Conservation (phyloP, 2,888 invertebrate species). For the Drosophila birchii region DNA sequence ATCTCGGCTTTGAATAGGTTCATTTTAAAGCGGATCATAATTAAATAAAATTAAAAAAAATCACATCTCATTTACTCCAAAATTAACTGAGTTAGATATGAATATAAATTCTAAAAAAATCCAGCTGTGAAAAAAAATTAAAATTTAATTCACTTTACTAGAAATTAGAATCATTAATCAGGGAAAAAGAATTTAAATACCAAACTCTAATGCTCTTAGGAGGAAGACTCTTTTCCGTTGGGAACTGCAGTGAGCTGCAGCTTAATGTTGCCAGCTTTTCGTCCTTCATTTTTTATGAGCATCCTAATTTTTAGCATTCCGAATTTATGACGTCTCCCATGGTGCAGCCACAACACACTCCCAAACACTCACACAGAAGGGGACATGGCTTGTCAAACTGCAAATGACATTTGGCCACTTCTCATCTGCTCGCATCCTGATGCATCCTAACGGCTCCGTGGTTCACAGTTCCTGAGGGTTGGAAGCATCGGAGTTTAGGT, state of each 20-base stretch:
- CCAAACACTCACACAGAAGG: slow-evolving; percentile 4
- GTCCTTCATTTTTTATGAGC: slow-evolving; percentile 32
- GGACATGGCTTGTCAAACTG: slow-evolving; percentile 63
- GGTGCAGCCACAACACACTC: slow-evolving; percentile 24
- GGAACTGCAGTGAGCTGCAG: neutral
- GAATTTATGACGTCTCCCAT: slow-evolving; percentile 43
- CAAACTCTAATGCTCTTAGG: neutral
- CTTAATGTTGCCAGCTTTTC: slow-evolving; percentile 8
- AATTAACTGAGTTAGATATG: neutral
- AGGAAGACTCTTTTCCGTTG: neutral
- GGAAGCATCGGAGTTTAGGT: slow-evolving; percentile 43
- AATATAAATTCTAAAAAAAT: too few species aligned
- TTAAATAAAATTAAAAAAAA: neutral
- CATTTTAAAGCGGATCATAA: neutral
- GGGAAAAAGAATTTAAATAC: slow-evolving; percentile 4
- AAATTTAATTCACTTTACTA: neutral
- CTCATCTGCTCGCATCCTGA: slow-evolving; percentile 46
- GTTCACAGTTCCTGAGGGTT: slow-evolving; percentile 13
- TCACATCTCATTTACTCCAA: neutral
- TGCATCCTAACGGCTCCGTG: slow-evolving; percentile 29
- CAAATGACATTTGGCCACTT: slow-evolving; percentile 78
- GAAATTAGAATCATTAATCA: neutral
- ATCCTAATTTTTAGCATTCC: slow-evolving; percentile 18
- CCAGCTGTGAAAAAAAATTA: neutral
- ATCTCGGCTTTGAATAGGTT: neutral